These are phyloP conservation scores for Thunnus thynnus DNA, from an alignment of 2,113 vertebrate genomes.

Conservation along the genomic window DNA sequence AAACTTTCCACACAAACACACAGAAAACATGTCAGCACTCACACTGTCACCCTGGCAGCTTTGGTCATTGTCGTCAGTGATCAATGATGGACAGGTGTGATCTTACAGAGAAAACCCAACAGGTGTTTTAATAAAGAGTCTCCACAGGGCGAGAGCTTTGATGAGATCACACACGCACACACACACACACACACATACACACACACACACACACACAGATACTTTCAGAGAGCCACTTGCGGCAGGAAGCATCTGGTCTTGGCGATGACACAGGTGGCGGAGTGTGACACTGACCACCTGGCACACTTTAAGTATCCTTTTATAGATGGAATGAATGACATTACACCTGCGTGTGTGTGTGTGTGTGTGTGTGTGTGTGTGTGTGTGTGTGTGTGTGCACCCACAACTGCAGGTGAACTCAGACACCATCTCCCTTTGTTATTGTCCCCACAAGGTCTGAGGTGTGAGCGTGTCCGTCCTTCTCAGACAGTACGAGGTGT, in stretches of 20 bases:
- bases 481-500: conserved; percentile 49
- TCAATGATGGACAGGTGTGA: conserved; percentile 46
- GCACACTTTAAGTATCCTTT: conserved; percentile 54
- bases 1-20: conserved; percentile 6
- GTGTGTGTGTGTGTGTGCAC: neutral
- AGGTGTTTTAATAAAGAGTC: conserved; percentile 70
- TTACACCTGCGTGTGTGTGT: conserved; percentile 4
- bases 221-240: neutral
- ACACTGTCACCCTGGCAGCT: neutral
- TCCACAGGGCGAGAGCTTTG: conserved; percentile 51
- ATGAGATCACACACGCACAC: conserved; percentile 25
- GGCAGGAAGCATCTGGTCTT: conserved; percentile 63
- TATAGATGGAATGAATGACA: conserved; percentile 47
- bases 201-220: neutral
- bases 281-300: conserved; percentile 70
- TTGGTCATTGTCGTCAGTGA: neutral
- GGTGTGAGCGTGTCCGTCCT: neutral
- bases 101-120: conserved; percentile 32
- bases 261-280: conserved; percentile 61
- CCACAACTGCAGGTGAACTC: conserved; percentile 6
- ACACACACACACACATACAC: conserved; percentile 29
- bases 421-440: conserved; percentile 37
- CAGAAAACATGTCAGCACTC: neutral
- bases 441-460: conserved; percentile 2
- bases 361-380: conserved; percentile 12